These are phyloP conservation scores for Poliocrania exsul DNA, from an alignment of 2,797 vertebrate species.

Conservation along the genomic window DNA sequence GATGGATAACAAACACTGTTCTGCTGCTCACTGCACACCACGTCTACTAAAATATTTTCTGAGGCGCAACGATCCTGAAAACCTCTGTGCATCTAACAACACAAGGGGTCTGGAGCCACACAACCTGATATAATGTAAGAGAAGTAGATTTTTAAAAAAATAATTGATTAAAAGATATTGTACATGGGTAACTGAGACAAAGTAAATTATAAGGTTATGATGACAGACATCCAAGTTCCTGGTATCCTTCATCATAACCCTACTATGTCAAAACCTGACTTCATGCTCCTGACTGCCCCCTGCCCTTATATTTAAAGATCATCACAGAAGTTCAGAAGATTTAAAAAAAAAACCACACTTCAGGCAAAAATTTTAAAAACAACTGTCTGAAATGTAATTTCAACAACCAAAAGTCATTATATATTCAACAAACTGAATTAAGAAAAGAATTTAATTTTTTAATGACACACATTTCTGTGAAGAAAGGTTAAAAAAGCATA, in stretches of 20 bases:
- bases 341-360: neutral
- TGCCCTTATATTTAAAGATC: neutral
- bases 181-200: neutral
- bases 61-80: conserved; percentile 7
- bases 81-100: neutral
- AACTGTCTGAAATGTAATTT: neutral
- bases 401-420: neutral
- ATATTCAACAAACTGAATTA: neutral
- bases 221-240: neutral
- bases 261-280: neutral
- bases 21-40: conserved; percentile 54
- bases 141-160: neutral
- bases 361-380: neutral
- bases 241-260: neutral
- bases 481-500: neutral
- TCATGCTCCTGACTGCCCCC: neutral
- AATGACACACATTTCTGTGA: neutral
- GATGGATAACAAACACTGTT: conserved; percentile 54
- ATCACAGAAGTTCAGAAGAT: neutral
- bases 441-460: neutral
- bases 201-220: conserved; percentile 6
- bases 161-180: neutral
- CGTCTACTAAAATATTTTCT: conserved; percentile 52
- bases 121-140: neutral
- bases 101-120: neutral